Evolutionary conservation across 2,888 invertebrate species (phyloP).

Genomic region (Laothoe populi): DNA sequence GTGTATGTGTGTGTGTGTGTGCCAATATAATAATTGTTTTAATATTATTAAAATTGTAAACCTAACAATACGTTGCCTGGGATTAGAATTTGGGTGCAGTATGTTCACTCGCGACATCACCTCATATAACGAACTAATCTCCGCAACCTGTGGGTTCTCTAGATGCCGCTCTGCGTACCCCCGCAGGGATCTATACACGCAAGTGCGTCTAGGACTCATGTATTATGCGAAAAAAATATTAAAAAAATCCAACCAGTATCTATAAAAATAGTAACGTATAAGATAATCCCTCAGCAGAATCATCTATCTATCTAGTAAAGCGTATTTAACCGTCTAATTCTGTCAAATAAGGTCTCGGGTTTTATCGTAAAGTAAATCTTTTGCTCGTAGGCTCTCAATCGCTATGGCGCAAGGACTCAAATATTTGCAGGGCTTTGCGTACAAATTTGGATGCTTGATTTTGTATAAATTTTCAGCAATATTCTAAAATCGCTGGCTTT

Average conservation of each 20-base stretch:
- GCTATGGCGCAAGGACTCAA: constrained; percentile 6
- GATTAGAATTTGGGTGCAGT: too few relatives aligned
- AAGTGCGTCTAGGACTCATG: too few relatives aligned
- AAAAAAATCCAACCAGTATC: not conserved
- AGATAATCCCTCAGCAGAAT: constrained; percentile 15
- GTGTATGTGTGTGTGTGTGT: too few relatives aligned
- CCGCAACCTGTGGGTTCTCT: too few relatives aligned
- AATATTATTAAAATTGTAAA: too few relatives aligned
- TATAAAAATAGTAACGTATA: constrained; percentile 1
- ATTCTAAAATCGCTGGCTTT: not conserved
- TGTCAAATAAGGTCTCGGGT: constrained; percentile 13
- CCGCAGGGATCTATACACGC: too few relatives aligned
- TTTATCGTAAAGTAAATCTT: constrained; percentile 20
- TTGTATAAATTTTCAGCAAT: constrained; percentile 9
- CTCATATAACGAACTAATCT: too few relatives aligned
- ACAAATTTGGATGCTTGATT: constrained; percentile 11
- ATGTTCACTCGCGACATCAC: too few relatives aligned
- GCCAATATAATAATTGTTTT: too few relatives aligned
- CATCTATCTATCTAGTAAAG: not conserved
- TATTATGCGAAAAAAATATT: not conserved
- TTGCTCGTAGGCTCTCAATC: constrained; percentile 10
- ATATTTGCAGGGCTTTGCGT: constrained; percentile 11
- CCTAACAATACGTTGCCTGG: too few relatives aligned
- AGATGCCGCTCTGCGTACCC: too few relatives aligned
- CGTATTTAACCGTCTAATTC: constrained; percentile 21